Conservation (phyloP, 2,113 vertebrate genomes). For the Saccopteryx leptura region DNA sequence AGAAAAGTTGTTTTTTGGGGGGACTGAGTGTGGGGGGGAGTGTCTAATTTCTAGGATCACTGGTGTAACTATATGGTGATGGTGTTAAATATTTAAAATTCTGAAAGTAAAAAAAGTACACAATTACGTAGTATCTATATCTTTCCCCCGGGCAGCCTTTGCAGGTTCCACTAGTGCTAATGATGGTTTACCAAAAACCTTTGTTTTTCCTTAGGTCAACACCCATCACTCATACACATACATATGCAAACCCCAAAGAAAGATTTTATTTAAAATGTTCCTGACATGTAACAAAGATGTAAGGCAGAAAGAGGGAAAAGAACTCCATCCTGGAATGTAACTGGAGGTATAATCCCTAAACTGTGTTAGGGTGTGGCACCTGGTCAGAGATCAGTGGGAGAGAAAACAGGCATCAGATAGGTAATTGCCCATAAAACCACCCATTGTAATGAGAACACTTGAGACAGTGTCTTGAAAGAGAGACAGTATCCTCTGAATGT, state of each 20-base stretch:
- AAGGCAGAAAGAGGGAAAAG: background rate
- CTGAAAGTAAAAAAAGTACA: background rate
- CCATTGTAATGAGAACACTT: slow-evolving; percentile 20
- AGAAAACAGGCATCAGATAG: background rate
- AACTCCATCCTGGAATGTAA: background rate
- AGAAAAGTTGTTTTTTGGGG: background rate
- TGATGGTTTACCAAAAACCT: background rate
- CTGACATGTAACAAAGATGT: background rate
- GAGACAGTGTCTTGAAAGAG: background rate
- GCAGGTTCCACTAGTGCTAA: background rate
- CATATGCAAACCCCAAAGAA: background rate
- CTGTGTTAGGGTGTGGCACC: background rate
- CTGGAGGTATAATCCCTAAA: background rate
- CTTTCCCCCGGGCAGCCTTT: background rate
- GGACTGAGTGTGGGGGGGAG: rapidly evolving
- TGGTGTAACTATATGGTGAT: background rate
- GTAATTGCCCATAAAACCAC: background rate
- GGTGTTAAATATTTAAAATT: slow-evolving; percentile 16
- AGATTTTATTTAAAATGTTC: slow-evolving; percentile 13
- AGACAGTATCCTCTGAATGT: background rate
- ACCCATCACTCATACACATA: background rate
- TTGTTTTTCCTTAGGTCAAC: background rate
- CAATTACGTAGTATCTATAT: background rate
- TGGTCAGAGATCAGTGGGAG: background rate
- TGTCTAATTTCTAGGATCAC: background rate